Base-by-base conservation (phyloP, 2,113 vertebrate species). In the Butorides virescens region DNA sequence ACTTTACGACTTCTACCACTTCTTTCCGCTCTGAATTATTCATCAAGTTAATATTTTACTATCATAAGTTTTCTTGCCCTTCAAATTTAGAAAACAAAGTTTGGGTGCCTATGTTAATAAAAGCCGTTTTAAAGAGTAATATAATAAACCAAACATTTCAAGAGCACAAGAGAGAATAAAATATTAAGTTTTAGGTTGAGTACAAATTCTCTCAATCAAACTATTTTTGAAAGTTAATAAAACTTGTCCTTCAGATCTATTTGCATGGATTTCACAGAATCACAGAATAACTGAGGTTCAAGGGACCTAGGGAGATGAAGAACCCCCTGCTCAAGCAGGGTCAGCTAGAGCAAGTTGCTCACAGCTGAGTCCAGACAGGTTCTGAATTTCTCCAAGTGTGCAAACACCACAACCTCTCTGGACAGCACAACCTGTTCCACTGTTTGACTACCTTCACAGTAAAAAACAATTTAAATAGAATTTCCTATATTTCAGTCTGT, bases 21-120 rank as follows among this genome's bases (percentile, higher is more conserved):
- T 93, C 47, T 73, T 92, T 82, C 25, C 2, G 9, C 29, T 88
- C 18, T 88, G 52, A 81, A 78, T 78, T 96, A 88, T 86, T 95
- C 26, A 86, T 88, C 37, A 73, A 56, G 59, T 42, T 93, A 85
- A 85, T 96, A 80, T 94, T 89, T 91, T 82, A 23, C 44, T 86
- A 25, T 50, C 13, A 22, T 37, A 89, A 88, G 21, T 93, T 81
- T 95, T 55, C 74, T 77, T 85, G 81, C 13, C 16, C 23, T 91
- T 88, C 81, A 93, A 84, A 92, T 55, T 59, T 63, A 73, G 15
- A 88, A 93, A 96, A 47, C 30, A 63, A 76, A 61, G 3, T 87
- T 87, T 73, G 47, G 29, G 34, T 10, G 7, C 21, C 72, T 92
- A 55, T 55, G 59, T 32, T 71, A 70, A 67, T 59, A 59, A 47